A percentile compares a stretch with the other conserved stretches of the same genome.
phyloP scores from a whole-genome alignment of 2,888 invertebrate species.

The Drosophila pegasa region DNA sequence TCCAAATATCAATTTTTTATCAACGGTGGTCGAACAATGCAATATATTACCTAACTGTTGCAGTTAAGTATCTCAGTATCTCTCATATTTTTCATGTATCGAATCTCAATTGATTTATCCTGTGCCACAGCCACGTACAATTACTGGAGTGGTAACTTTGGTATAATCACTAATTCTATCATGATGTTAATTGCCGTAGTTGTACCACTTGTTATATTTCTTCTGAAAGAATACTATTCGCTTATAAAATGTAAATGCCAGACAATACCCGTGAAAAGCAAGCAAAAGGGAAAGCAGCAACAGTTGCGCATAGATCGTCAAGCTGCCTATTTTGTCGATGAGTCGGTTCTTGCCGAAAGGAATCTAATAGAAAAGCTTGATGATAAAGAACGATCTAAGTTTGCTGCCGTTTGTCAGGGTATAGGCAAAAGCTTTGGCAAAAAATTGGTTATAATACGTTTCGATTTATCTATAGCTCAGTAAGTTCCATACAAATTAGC shows the following conservation, averaged over 20 bases:
- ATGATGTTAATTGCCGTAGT: neutral
- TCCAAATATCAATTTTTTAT: slow-evolving; percentile 36
- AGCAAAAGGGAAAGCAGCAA: neutral
- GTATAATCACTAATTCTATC: slow-evolving; percentile 18
- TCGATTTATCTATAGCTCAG: slow-evolving; percentile 55
- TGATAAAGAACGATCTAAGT: slow-evolving; percentile 4
- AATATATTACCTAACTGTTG: slow-evolving; percentile 56
- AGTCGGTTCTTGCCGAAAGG: slow-evolving; percentile 39
- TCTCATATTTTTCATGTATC: neutral
- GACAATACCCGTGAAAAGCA: neutral
- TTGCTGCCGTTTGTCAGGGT: slow-evolving; percentile 31
- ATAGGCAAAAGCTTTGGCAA: slow-evolving; percentile 36
- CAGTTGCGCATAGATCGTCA: neutral
- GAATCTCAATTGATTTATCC: neutral
- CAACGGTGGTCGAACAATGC: slow-evolving; percentile 45
- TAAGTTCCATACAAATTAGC: slow-evolving; percentile 17
- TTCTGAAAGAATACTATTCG: slow-evolving; percentile 5
- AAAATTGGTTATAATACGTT: slow-evolving; percentile 25
- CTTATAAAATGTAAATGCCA: slow-evolving; percentile 6
- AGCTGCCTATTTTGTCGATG: slow-evolving; percentile 18
- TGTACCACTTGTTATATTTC: slow-evolving; percentile 5
- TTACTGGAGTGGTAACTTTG: slow-evolving; percentile 13
- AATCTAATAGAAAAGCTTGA: slow-evolving; percentile 22
- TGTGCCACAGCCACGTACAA: slow-evolving; percentile 19
- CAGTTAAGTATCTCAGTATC: slow-evolving; percentile 53